Evolutionary conservation across 2,113 vertebrate species (phyloP).

Genomic region (Brachypteracias leptosomus): DNA sequence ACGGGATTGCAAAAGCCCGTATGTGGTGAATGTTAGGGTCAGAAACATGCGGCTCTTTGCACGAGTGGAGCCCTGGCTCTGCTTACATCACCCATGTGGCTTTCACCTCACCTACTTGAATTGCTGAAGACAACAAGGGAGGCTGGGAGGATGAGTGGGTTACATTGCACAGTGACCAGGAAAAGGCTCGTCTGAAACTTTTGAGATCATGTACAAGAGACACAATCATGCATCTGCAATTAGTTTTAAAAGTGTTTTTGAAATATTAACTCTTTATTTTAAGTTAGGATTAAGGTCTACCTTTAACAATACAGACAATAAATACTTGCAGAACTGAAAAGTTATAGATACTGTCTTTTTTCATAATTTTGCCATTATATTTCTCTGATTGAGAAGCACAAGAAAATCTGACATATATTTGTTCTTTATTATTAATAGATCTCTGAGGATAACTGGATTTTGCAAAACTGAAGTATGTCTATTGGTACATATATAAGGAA

Average conservation of each 20-base stretch:
- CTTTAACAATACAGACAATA: neutral
- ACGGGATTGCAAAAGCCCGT: neutral
- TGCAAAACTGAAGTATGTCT: neutral
- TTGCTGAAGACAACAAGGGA: neutral
- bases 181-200: neutral
- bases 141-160: neutral
- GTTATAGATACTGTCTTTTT: neutral
- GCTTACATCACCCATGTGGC: neutral
- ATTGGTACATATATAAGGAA: neutral
- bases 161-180: fast-evolving
- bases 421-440: neutral
- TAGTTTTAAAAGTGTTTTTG: neutral
- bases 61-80: neutral
- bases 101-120: neutral
- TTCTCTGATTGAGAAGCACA: neutral
- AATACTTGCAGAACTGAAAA: neutral
- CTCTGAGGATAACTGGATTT: neutral
- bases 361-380: neutral
- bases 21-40: neutral
- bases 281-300: neutral
- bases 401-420: neutral
- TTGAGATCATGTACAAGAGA: neutral
- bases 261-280: neutral
- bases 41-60: neutral
- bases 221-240: neutral